Evolutionary conservation across 2,113 vertebrate genomes (phyloP).

Genomic region (Stegostoma tigrinum): DNA sequence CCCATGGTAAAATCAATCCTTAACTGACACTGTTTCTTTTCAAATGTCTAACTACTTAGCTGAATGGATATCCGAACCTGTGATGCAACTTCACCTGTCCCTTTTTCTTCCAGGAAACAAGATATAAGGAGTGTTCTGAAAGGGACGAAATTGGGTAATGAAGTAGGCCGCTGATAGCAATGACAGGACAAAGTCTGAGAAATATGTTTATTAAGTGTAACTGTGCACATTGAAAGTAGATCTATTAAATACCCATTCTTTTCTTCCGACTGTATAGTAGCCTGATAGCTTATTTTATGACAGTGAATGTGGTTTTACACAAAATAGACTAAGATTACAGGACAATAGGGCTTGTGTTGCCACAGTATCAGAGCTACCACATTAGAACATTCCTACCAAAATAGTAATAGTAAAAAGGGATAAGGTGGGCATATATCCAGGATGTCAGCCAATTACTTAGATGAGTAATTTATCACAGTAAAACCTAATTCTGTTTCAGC

Average conservation of each 20-base stretch:
- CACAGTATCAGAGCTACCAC: background rate
- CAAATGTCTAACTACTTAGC: background rate
- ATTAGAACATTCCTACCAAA: background rate
- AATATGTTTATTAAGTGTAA: background rate
- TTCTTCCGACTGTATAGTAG: background rate
- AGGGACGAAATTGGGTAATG: background rate
- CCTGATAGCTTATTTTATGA: background rate
- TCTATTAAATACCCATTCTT: background rate
- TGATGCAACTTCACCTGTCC: background rate
- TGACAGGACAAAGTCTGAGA: background rate
- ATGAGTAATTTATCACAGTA: background rate
- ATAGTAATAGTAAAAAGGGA: background rate
- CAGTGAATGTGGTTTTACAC: background rate
- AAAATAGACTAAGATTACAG: background rate
- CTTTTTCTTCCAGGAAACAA: background rate
- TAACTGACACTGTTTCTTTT: background rate
- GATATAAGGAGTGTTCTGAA: background rate
- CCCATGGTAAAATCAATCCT: background rate
- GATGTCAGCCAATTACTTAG: background rate
- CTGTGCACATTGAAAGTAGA: background rate
- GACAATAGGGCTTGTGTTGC: background rate
- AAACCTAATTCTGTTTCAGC: background rate
- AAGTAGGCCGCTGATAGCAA: background rate
- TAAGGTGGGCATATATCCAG: background rate
- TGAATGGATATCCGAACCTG: background rate